Evolutionary conservation across 2,888 invertebrate species (phyloP).

Genomic region (Ormyrus rosae): DNA sequence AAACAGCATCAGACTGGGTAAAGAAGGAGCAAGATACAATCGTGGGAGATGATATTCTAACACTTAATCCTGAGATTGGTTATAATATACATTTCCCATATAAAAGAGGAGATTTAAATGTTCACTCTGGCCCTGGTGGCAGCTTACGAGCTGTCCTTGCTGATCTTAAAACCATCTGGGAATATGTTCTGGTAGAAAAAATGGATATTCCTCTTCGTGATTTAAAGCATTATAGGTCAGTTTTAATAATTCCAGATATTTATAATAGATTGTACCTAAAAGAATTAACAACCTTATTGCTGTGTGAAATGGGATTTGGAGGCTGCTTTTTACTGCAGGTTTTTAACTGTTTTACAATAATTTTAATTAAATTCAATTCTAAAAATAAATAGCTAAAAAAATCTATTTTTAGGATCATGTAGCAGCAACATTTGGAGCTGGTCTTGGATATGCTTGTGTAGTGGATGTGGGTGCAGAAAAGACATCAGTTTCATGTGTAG

Average conservation of each 20-base stretch:
- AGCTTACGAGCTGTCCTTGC: slow-evolving; percentile 89
- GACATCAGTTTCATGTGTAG: slow-evolving; percentile 96
- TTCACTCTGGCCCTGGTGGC: slow-evolving; percentile 90
- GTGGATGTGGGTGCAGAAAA: slow-evolving; percentile 97
- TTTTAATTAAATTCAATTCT: neutral
- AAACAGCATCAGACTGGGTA: slow-evolving; percentile 80
- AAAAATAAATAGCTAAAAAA: slow-evolving; percentile 2
- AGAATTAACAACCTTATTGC: slow-evolving; percentile 87
- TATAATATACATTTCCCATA: slow-evolving; percentile 95
- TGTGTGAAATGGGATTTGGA: slow-evolving; percentile 90
- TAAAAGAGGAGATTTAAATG: slow-evolving; percentile 90
- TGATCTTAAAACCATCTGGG: slow-evolving; percentile 94
- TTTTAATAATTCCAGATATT: slow-evolving; percentile 92
- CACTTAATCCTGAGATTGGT: slow-evolving; percentile 82
- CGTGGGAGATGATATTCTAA: slow-evolving; percentile 87
- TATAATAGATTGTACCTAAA: slow-evolving; percentile 91
- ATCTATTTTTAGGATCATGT: slow-evolving; percentile 83
- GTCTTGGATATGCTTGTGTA: slow-evolving; percentile 92
- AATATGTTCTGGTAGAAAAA: slow-evolving; percentile 85
- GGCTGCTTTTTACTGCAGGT: slow-evolving; percentile 91
- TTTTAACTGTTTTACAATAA: slow-evolving; percentile 21
- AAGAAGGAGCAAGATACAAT: slow-evolving; percentile 82
- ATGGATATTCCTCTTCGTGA: slow-evolving; percentile 84
- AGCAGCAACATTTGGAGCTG: slow-evolving; percentile 90
- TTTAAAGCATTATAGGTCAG: slow-evolving; percentile 88